Base-by-base conservation (phyloP, 2,888 invertebrate genomes). In the Drosophila paranaensis region DNA sequence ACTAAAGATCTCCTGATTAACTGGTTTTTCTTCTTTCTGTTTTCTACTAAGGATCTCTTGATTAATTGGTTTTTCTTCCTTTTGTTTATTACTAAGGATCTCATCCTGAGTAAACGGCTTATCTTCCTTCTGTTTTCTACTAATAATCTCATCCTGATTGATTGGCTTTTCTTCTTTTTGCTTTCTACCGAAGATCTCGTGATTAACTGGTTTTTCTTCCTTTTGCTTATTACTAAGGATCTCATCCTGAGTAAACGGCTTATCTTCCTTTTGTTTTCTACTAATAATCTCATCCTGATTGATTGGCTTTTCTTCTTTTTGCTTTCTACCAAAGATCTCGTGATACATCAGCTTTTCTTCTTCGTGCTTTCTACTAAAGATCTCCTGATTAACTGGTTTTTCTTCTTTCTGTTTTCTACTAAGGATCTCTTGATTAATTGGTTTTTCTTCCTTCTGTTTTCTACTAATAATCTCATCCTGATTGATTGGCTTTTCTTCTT, bases 121-220 rank as follows among this genome's bases (percentile, higher is more conserved):
- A n/a, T n/a, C n/a, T n/a, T n/a, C n/a, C n/a, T n/a, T n/a, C n/a
- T n/a, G n/a, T n/a, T n/a, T n/a, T n/a, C n/a, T n/a, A n/a, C n/a
- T n/a, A n/a, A n/a, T n/a, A n/a, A n/a, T n/a, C n/a, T n/a, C n/a
- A n/a, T 33, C 33, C 8, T n/a, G n/a, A n/a, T n/a, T n/a, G n/a
- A n/a, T n/a, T n/a, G 69, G 61, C 6, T 54, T 70, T 16, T 70
- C 71, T 6, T 60, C 62, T 0, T 11, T 61, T 0, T 42, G 51
- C 10, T 60, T 60, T 0, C 9, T 25, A 14, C 6, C 2, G 25
- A 6, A 3, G 11, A 43, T 11, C 20, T 43, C 10, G 2, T 25
- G 13, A 33, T 33, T 33, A 25, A 8, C 0, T 9, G 60, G 33
- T 0, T 51, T 58, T 11, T 69, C 53, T 2, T 71, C 60, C 5